These are phyloP conservation scores for Oophaga sylvatica DNA, from an alignment of 2,797 vertebrate genomes.

Conservation along the genomic window DNA sequence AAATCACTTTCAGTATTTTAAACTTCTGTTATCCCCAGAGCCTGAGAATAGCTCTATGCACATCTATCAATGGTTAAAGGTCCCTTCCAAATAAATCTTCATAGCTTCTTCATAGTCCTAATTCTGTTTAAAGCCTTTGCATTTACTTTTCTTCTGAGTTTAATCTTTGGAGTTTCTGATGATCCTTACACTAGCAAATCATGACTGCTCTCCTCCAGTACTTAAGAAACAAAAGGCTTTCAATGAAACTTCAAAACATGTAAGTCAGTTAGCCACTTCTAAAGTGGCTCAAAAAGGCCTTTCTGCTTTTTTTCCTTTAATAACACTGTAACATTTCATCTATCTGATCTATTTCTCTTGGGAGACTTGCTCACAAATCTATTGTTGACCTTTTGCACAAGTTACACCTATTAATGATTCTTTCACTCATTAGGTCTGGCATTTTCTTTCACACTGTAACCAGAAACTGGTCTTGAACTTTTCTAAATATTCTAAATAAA, in stretches of 20 bases:
- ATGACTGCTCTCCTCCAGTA: background rate
- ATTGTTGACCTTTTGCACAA: constrained; percentile 32
- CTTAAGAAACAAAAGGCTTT: constrained; percentile 34
- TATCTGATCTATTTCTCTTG: constrained; percentile 14
- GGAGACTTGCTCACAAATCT: constrained; percentile 13
- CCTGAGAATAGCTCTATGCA: background rate
- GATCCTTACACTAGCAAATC: constrained; percentile 9
- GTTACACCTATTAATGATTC: constrained; percentile 18
- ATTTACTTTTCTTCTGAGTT: constrained; percentile 36
- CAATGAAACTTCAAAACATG: constrained; percentile 35
- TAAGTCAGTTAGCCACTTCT: constrained; percentile 3
- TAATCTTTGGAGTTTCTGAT: constrained; percentile 32
- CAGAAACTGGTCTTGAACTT: background rate
- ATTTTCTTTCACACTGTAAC: constrained; percentile 19
- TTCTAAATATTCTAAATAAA: background rate
- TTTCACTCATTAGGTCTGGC: constrained; percentile 19
- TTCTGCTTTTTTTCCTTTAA: background rate
- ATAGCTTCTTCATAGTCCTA: constrained; percentile 1
- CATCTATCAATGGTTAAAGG: background rate
- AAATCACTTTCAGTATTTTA: background rate
- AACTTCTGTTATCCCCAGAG: background rate
- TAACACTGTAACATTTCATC: constrained; percentile 5
- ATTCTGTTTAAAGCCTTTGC: constrained; percentile 28
- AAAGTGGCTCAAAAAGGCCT: constrained; percentile 1
- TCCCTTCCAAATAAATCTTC: background rate